Conservation (phyloP, 37 sponge, comb jelly and placozoan species). For the Axinella damicornis region DNA sequence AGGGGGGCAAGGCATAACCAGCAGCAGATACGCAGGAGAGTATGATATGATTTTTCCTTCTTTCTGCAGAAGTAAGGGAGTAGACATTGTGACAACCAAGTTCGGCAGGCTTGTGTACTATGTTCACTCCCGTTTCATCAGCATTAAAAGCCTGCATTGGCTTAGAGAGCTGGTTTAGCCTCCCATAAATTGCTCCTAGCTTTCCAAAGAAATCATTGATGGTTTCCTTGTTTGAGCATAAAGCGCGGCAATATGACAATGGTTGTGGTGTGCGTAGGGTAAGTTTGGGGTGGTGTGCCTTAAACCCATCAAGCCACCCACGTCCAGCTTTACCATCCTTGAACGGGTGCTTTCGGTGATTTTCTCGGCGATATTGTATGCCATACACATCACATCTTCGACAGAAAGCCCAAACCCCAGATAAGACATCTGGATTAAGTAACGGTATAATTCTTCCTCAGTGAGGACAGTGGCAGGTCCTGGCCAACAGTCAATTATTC, state of each 20-base stretch:
- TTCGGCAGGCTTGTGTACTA: too few species aligned
- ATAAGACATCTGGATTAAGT: conserved; percentile 48
- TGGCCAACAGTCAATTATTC: conserved; percentile 36
- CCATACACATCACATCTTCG: conserved; percentile 38
- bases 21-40: conserved; percentile 73
- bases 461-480: conserved; percentile 56
- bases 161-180: too few species aligned
- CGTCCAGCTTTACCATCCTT: conserved; percentile 17
- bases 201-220: conserved; percentile 34
- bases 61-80: conserved; percentile 53
- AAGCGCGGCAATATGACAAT: conserved; percentile 3
- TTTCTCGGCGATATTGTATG: conserved; percentile 36
- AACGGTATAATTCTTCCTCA: conserved; percentile 22
- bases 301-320: conserved; percentile 51
- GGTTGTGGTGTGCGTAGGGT: conserved; percentile 23
- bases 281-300: conserved; percentile 26
- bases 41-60: conserved; percentile 62
- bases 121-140: too few species aligned
- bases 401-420: conserved; percentile 46
- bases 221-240: conserved; percentile 8
- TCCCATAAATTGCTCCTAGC: too few species aligned
- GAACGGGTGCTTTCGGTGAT: conserved; percentile 31
- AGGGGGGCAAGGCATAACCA: conserved; percentile 56
- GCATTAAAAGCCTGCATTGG: too few species aligned
- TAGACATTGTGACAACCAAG: conserved; percentile 51